Base-by-base conservation (phyloP, 1,140 invertebrate species). In the Cydia strobilella region DNA sequence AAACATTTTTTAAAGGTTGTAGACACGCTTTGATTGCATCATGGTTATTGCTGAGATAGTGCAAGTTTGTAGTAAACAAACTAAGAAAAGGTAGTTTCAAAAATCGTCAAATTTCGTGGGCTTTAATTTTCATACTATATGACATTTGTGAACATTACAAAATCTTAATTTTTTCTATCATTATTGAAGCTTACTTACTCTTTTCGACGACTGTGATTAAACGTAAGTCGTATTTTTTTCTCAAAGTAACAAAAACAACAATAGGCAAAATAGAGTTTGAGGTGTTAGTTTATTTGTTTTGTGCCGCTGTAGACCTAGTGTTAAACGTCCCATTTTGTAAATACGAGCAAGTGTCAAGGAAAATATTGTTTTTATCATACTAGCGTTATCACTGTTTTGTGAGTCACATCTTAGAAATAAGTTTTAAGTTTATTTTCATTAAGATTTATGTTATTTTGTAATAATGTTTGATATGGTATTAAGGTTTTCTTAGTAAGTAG, bases 271-370 rank as follows among this genome's bases (percentile, higher is more conserved):
- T 80, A 77, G 65, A 35, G 65, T 69, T 74, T 78, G 76, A 82
- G 82, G 84, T 82, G 74, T 85, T 87, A 85, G 87, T 86, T 87
- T 87, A 63, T 65, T 65, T 82, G 54, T 84, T 86, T 39, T 90
- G 88, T 91, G 87, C 84, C 84, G 86, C 87, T 84, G 72, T 80
- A 80, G 84, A 82, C 79, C 75, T 77, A 82, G 76, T 79, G 75
- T 75, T 81, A 76, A 77, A 79, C 78, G 72, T 76, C 74, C 74
- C 75, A 77, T 79, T 88, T 90, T 92, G 90, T 92, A 90, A 90
- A 86, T 92, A 90, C 86, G 85, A 90, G 85, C 89, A 92, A 92
- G 89, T 92, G 90, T 92, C 71, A 88, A 89, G 81, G 82, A 84
- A 84, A 90, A 86, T 76, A n/a, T 77, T 27, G 35, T 78, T 74